Conservation (phyloP, 1,140 invertebrate genomes). For the Drosophila repletoides region DNA sequence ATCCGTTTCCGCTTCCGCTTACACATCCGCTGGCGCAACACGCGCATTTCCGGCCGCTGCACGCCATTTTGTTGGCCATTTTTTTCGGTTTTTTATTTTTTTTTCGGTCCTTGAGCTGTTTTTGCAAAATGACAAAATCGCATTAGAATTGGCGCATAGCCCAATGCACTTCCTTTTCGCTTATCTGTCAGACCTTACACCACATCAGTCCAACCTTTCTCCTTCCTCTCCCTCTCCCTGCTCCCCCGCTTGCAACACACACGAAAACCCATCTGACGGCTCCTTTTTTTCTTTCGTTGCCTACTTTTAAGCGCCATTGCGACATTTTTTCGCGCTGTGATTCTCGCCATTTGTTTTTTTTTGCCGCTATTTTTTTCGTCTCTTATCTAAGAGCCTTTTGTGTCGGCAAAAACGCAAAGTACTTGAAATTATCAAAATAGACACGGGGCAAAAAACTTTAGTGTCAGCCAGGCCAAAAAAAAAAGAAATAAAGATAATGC, state of each 20-base stretch:
- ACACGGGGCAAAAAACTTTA: neutral
- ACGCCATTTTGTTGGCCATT: slow-evolving; percentile 50
- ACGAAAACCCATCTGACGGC: slow-evolving; percentile 19
- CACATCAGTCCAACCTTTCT: neutral
- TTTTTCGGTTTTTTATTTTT: slow-evolving; percentile 27
- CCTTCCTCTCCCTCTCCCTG: neutral
- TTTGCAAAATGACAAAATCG: slow-evolving; percentile 68
- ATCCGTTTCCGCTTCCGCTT: slow-evolving; percentile 44
- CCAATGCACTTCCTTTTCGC: slow-evolving; percentile 70
- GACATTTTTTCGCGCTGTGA: slow-evolving; percentile 39
- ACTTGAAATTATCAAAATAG: slow-evolving; percentile 54
- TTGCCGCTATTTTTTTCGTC: neutral
- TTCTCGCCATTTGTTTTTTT: slow-evolving; percentile 29
- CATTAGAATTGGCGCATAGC: slow-evolving; percentile 80
- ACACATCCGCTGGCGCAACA: slow-evolving; percentile 53
- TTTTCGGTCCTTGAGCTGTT: slow-evolving; percentile 46
- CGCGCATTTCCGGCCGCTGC: slow-evolving; percentile 56
- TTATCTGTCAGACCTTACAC: slow-evolving; percentile 26
- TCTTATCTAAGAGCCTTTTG: slow-evolving; percentile 57
- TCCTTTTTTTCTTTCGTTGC: slow-evolving; percentile 40
- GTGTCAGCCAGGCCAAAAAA: slow-evolving; percentile 6
- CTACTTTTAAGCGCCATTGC: slow-evolving; percentile 23
- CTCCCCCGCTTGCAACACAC: neutral
- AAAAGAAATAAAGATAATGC: slow-evolving; percentile 58
- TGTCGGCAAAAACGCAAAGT: slow-evolving; percentile 54